phyloP scores from a whole-genome alignment of 2,797 vertebrate genomes.

The Simalia tracyae region DNA sequence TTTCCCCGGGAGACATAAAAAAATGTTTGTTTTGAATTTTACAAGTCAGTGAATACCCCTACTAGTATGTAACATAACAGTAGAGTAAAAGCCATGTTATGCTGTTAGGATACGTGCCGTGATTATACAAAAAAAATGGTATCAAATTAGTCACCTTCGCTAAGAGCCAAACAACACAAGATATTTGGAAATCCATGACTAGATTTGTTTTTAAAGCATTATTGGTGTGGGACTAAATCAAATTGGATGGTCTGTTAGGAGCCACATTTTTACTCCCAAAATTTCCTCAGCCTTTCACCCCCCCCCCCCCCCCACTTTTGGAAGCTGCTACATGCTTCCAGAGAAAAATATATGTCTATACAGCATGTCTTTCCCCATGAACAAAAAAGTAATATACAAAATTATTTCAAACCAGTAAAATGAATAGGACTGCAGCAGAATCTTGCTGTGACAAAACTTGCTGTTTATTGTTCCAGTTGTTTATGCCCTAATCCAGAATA shows the following conservation, averaged over 20 bases:
- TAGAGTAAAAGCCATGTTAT: not conserved
- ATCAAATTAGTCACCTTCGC: not conserved
- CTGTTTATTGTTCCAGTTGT: not conserved
- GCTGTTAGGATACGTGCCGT: not conserved
- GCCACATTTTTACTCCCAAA: not conserved
- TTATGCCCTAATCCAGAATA: not conserved
- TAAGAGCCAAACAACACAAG: not conserved
- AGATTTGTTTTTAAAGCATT: not conserved
- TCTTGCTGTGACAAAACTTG: not conserved
- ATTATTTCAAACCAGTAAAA: not conserved
- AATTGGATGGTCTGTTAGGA: not conserved
- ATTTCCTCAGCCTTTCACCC: not conserved
- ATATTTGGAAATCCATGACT: not conserved
- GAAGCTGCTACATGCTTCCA: not conserved
- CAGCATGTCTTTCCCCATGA: not conserved
- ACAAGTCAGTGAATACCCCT: constrained; percentile 45
- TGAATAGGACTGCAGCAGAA: not conserved
- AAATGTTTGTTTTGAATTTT: constrained; percentile 54
- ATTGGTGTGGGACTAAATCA: not conserved
- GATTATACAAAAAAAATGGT: not conserved
- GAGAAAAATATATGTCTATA: not conserved
- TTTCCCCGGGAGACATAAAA: constrained; percentile 60
- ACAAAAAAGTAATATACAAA: not conserved
- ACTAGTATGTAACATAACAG: not conserved
- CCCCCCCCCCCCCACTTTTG: not conserved